Evolutionary conservation across 2,888 invertebrate genomes (phyloP).

Genomic region (Sycophila texana): DNA sequence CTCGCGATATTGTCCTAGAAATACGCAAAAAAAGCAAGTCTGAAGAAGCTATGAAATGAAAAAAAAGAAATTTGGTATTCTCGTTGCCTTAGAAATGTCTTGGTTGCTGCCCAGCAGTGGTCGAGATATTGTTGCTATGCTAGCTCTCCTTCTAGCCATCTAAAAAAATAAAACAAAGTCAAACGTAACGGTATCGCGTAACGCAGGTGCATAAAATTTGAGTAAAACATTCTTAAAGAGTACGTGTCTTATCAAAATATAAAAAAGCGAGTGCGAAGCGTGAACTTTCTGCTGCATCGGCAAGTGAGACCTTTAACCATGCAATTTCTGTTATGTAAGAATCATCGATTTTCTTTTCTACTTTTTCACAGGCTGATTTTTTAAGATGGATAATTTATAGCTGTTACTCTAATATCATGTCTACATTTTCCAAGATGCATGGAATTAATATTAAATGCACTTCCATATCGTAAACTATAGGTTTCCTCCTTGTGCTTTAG

Average conservation of each 20-base stretch:
- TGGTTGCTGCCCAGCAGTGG: conserved; percentile 69
- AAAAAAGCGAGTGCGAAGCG: conserved; percentile 42
- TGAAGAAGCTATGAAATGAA: conserved; percentile 20
- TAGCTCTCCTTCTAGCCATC: conserved; percentile 77
- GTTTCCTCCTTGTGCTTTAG: no score
- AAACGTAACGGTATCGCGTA: conserved; percentile 42
- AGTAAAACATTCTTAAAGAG: conserved; percentile 6
- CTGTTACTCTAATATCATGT: background rate
- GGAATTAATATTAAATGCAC: no score
- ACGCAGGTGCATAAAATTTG: conserved; percentile 28
- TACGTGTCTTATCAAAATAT: conserved; percentile 27
- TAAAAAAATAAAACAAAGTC: conserved; percentile 64
- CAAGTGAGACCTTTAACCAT: conserved; percentile 28
- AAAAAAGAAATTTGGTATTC: conserved; percentile 46
- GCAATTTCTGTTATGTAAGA: conserved; percentile 22
- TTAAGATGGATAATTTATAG: conserved; percentile 17
- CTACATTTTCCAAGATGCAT: no score
- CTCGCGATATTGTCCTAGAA: conserved; percentile 4
- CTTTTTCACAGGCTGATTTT: conserved; percentile 14
- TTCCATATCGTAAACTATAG: no score
- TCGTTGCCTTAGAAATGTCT: conserved; percentile 71
- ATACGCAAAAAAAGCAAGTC: conserved; percentile 30
- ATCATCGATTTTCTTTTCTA: conserved; percentile 16
- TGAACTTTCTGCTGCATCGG: conserved; percentile 32
- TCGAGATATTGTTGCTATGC: conserved; percentile 78